Base-by-base conservation (phyloP, 2,888 invertebrate genomes). In the Apantesis nais region DNA sequence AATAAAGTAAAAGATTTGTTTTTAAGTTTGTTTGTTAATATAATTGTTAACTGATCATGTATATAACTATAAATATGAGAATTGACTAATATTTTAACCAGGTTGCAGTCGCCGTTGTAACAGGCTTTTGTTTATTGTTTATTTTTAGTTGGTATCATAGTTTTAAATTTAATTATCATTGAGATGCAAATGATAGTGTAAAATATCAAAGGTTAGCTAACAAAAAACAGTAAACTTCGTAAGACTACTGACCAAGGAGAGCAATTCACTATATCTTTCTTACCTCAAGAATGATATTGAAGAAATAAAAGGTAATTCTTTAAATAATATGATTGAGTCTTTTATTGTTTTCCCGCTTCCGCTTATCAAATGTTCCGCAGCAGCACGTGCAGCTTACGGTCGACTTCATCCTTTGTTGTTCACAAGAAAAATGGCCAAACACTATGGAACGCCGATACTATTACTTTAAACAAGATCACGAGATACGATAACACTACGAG, bases 371-470 rank as follows among this genome's bases (percentile, higher is more conserved):
- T 85, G 75, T 58, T 78, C 83, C 85, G 76, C 72, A 77, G 68
- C 22, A 62, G 75, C 75, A 78, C 84, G 85, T 83, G 85, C 86
- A 88, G 85, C 89, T 87, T 84, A 89, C 89, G 83, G 85, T 84
- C 91, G 91, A 91, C 91, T 92, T 88, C 87, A 88, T 89, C 92
- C 91, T 90, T 92, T 92, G 93, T 92, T 90, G 87, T 85, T 78
- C 79, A 73, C 85, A 91, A 92, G 92, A 93, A 92, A 92, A 93
- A 93, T 92, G 91, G 90, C 85, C 86, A 83, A 85, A 86, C 88
- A 87, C 88, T 88, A 91, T 91, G 91, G 83, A 79, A 74, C 75
- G 75, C 79, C 86, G 92, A 92, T 92, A 91, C 87, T 88, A 88
- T 88, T 89, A 89, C 89, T 88, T 84, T 84, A 86, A 88, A 89